Base-by-base conservation (phyloP, 2,113 vertebrate genomes). In the Hippocampus abdominalis region DNA sequence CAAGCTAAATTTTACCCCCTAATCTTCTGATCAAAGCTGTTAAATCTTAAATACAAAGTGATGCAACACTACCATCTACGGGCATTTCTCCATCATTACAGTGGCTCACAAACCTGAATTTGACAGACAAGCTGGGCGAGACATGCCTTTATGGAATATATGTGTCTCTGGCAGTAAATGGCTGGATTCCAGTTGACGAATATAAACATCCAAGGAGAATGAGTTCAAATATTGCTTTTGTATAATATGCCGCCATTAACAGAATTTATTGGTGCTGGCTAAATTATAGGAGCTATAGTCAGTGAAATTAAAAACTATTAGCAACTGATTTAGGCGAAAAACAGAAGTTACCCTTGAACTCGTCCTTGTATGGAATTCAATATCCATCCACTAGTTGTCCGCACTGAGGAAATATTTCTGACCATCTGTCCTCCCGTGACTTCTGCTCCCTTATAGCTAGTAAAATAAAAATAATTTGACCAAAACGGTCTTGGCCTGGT, bases 401-500 rank as follows among this genome's bases (percentile, higher is more conserved):
- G 13, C 25, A 64, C 32, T 63, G 39, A 27, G 27, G 62, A 36
- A 57, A 64, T 6, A 15, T 73, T 67, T 69, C 42, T 70, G 70
- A 72, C 60, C 68, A 70, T 66, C 46, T 72, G 71, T 61, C 60
- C 36, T 44, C 39, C 29, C 62, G 27, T 39, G 36, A 72, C 46
- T 54, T 77, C 64, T 73, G 71, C 42, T 42, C 25, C 42, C 48
- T 61, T 68, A 25, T n/a, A 69, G 73, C 29, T 53, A 16, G 65
- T 53, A 73, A 59, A 64, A 68, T 75, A 60, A 29, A 29, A 4
- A 59, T 59, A 27, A 57, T 70, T 65, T 40, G 16, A 60, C 66
- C 54, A 44, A 64, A 64, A 64, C 23, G 9, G 36, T 20, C 21
- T 63, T 63, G 48, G 39, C 53, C 42, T 73, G 12, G 42, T 46